Conservation (phyloP, 2,113 vertebrate species). For the Fulica atra region DNA sequence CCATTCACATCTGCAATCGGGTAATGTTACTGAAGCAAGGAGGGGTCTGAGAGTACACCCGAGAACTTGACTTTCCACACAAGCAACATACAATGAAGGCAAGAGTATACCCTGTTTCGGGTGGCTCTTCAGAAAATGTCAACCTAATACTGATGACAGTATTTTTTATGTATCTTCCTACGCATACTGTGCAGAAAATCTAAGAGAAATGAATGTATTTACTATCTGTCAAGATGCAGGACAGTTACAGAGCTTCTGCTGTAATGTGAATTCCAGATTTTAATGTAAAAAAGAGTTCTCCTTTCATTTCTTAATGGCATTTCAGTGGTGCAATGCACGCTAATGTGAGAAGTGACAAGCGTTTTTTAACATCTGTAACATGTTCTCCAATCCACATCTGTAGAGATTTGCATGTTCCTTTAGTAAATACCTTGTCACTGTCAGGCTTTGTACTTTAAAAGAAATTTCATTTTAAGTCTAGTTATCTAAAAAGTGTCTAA, state of each 20-base stretch:
- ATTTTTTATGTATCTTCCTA: neutral
- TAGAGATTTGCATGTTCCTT: neutral
- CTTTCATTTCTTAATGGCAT: neutral
- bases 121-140: neutral
- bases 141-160: neutral
- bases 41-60: neutral
- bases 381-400: neutral
- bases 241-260: neutral
- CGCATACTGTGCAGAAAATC: neutral
- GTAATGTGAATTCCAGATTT: neutral
- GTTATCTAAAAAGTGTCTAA: neutral
- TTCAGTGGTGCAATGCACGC: neutral
- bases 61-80: neutral
- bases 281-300: neutral
- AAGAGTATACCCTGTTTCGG: neutral
- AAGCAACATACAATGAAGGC: neutral
- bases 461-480: neutral
- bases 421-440: neutral
- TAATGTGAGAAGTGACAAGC: neutral
- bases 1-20: neutral
- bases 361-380: neutral
- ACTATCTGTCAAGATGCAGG: neutral
- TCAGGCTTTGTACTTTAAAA: neutral
- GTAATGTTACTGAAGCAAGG: neutral
- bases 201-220: neutral